Evolutionary conservation across 2,113 vertebrate genomes (phyloP).

Genomic region (Cebidichthys violaceus): DNA sequence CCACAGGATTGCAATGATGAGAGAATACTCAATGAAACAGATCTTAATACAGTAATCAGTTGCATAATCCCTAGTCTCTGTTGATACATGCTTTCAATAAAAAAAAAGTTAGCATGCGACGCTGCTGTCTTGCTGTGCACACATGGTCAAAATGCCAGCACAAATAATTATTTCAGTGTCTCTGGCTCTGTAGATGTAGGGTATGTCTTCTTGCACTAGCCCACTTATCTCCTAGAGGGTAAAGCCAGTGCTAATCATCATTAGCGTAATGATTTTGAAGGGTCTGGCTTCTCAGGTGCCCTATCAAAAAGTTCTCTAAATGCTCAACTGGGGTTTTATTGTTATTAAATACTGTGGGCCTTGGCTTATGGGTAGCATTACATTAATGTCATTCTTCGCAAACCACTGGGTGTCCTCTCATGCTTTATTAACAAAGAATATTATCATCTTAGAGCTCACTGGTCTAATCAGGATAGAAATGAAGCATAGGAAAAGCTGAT

Average conservation of each 20-base stretch:
- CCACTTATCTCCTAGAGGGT: slow-evolving; percentile 35
- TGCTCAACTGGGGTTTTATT: slow-evolving; percentile 40
- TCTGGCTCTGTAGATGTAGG: slow-evolving; percentile 27
- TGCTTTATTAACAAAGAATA: slow-evolving; percentile 57
- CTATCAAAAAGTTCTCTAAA: slow-evolving; percentile 54
- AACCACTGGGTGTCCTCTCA: slow-evolving; percentile 59
- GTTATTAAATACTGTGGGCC: slow-evolving; percentile 57
- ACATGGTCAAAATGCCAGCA: background rate
- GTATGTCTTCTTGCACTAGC: slow-evolving; percentile 24
- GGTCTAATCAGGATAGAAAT: slow-evolving; percentile 51
- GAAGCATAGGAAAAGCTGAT: slow-evolving; percentile 42
- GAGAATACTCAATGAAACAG: background rate
- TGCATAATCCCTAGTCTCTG: background rate
- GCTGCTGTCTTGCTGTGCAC: background rate
- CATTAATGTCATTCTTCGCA: slow-evolving; percentile 61
- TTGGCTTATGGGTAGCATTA: slow-evolving; percentile 60
- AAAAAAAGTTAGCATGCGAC: background rate
- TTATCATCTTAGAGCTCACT: slow-evolving; percentile 51
- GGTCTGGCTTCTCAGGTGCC: slow-evolving; percentile 52
- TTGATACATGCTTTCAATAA: background rate
- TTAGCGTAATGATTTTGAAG: slow-evolving; percentile 56
- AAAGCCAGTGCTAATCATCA: slow-evolving; percentile 42
- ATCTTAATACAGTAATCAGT: background rate
- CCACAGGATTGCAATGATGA: background rate
- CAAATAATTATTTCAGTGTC: slow-evolving; percentile 9